phyloP scores from a whole-genome alignment of 2,113 vertebrate species.

The Lampris incognitus region DNA sequence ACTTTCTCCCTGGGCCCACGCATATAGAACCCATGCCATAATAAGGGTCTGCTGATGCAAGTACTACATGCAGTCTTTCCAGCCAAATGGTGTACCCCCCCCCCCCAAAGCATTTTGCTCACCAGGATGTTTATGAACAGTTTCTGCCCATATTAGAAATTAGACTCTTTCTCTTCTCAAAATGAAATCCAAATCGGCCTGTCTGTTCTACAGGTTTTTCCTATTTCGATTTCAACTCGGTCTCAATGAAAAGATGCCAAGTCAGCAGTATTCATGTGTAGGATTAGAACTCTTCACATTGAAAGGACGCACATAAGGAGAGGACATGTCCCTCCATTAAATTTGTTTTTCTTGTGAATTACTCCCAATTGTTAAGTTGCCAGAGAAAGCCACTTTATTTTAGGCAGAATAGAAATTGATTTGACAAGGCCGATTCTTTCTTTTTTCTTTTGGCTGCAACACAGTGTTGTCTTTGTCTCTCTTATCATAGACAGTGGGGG shows the following conservation, averaged over 20 bases:
- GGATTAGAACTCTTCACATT: constrained; percentile 42
- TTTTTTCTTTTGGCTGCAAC: constrained; percentile 21
- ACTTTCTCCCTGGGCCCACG: constrained; percentile 11
- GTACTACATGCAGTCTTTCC: neutral
- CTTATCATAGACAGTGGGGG: constrained; percentile 10
- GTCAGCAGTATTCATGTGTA: constrained; percentile 52
- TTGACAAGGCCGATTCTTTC: constrained; percentile 32
- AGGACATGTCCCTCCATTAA: constrained; percentile 34
- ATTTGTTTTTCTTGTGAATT: constrained; percentile 62
- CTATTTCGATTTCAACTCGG: constrained; percentile 3
- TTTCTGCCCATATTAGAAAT: constrained; percentile 11
- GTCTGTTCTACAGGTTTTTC: constrained; percentile 19
- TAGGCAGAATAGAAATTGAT: constrained; percentile 44
- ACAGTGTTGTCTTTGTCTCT: constrained; percentile 49
- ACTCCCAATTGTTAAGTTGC: constrained; percentile 45
- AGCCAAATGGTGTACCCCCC: constrained; percentile 9
- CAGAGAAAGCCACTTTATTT: constrained; percentile 40
- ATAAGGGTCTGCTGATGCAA: neutral
- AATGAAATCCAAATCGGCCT: constrained; percentile 11
- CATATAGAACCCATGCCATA: constrained; percentile 2
- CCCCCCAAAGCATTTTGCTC: neutral
- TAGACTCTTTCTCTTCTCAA: constrained; percentile 10
- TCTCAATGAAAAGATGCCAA: constrained; percentile 24
- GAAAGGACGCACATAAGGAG: constrained; percentile 40
- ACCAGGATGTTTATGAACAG: constrained; percentile 20